Evolutionary conservation across 1,140 invertebrate species (phyloP), one percentile per base, ranked within the genome.

Genomic region (Amphibalanus amphitrite): DNA sequence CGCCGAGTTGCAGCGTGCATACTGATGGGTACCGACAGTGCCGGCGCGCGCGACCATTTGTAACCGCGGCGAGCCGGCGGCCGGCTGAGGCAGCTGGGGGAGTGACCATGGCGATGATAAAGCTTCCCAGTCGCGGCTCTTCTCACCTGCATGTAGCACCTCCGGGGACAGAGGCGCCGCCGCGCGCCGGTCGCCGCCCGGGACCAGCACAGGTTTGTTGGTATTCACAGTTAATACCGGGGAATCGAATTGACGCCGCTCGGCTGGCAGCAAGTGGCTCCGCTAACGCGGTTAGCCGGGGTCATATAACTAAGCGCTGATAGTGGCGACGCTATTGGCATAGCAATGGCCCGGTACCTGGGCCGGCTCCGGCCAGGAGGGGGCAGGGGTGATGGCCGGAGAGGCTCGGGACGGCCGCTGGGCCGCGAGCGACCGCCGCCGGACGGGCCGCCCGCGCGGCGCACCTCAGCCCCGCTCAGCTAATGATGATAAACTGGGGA

Each of bases 401-500:
- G 47, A 23, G 47, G 47, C 47, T 59, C 47, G 47, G 47, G 47
- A 13, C 6, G 47, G 1, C 23, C 47, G 1, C 47, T 23, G 47
- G 47, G 1, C 13, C 6, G 23, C 1, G 47, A 23, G 20, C 47
- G 47, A 59, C 47, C 47, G 47, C 47, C 47, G 47, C 13, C 13
- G 47, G 47, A 8, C 20, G 47, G 13, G 38, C 6, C 38, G 17
- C 6, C 38, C 38, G 6, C 38, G 6, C 47, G 33, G 33, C 47
- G 17, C 47, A 23, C 13, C 47, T 59, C 10, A 17, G 10, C 23
- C 1, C 47, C 17, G 47, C 47, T 38, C 47, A 8, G 47, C 20
- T 59, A 59, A 59, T 59, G 47, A 59, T 59, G 47, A 59, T 59
- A 59, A 59, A 59, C 47, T 59, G 47, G 47, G 47, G 47, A 59